These are phyloP conservation scores for Seira musarum DNA, from an alignment of 2,888 invertebrate species.

Conservation along the genomic window DNA sequence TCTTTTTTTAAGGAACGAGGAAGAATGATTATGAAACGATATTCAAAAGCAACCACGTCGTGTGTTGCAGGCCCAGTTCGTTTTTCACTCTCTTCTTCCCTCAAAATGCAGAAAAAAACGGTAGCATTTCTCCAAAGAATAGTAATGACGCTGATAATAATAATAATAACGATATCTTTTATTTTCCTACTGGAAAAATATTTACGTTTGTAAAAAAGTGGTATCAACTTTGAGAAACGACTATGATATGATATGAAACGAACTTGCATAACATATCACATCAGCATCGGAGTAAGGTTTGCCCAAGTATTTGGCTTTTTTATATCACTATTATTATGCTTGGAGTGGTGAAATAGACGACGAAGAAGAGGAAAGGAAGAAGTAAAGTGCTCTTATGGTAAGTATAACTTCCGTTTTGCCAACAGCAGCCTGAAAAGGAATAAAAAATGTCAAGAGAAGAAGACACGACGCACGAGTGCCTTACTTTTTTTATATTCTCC, in stretches of 20 bases:
- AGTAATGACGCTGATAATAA: slow-evolving; percentile 20
- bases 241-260: not conserved
- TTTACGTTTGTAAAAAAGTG: not conserved
- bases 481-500: slow-evolving; percentile 25
- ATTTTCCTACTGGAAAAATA: not conserved
- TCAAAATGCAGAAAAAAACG: not conserved
- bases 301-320: slow-evolving; percentile 1
- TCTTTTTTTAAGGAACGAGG: too few relatives aligned
- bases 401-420: slow-evolving; percentile 51
- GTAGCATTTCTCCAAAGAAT: slow-evolving; percentile 26
- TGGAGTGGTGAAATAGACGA: slow-evolving; percentile 29
- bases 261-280: too few relatives aligned
- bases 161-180: slow-evolving; percentile 2
- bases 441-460: slow-evolving; percentile 10
- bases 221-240: not conserved
- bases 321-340: slow-evolving; percentile 39
- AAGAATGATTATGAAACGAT: slow-evolving; percentile 7
- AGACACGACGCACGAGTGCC: slow-evolving; percentile 21
- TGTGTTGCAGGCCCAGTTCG: too few relatives aligned
- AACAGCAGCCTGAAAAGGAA: not conserved
- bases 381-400: slow-evolving; percentile 45
- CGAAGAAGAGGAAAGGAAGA: slow-evolving; percentile 32
- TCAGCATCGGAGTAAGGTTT: too few relatives aligned
- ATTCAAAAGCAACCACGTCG: too few relatives aligned
- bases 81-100: not conserved